Percentiles rank a stretch among this genome's conserved stretches.
These are phyloP conservation scores for Drosophila subobscura DNA, from an alignment of 1,140 invertebrate genomes.

Conservation along the genomic window DNA sequence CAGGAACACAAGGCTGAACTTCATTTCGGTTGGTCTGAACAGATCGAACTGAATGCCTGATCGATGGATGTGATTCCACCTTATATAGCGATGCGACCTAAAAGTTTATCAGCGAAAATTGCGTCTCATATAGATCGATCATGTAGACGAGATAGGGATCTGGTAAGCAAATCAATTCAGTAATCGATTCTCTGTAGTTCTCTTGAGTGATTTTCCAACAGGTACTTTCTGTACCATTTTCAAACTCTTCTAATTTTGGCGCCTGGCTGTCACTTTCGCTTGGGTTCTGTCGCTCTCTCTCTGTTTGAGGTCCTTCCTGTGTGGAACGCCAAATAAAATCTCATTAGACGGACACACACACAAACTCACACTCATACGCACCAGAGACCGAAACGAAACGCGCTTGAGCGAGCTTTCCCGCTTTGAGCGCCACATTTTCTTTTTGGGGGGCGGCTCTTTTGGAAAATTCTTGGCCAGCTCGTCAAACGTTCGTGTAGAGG, in stretches of 20 bases:
- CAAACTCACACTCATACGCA: constrained; percentile 5
- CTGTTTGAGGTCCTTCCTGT: constrained; percentile 46
- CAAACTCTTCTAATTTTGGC: constrained; percentile 5
- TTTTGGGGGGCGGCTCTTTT: constrained; percentile 46
- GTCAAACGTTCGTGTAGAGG: constrained; percentile 76
- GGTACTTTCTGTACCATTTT: no score
- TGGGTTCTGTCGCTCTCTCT: constrained; percentile 23
- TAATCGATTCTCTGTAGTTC: neutral
- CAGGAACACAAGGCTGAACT: constrained; percentile 38
- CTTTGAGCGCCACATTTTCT: constrained; percentile 58
- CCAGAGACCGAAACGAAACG: constrained; percentile 42
- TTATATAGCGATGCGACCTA: constrained; percentile 21
- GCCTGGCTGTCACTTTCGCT: constrained; percentile 40
- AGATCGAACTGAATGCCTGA: constrained; percentile 24
- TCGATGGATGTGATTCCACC: neutral
- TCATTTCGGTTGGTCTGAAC: constrained; percentile 24
- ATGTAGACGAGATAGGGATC: neutral
- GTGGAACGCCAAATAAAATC: constrained; percentile 58
- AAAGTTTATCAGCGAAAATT: neutral
- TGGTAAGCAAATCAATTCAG: no score
- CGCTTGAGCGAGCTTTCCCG: constrained; percentile 79
- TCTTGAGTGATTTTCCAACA: no score
- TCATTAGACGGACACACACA: constrained; percentile 59
- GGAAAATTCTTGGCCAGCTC: constrained; percentile 64
- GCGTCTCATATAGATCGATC: neutral